These are phyloP conservation scores for Myathropa florea DNA, from an alignment of 2,888 invertebrate genomes.

Conservation along the genomic window DNA sequence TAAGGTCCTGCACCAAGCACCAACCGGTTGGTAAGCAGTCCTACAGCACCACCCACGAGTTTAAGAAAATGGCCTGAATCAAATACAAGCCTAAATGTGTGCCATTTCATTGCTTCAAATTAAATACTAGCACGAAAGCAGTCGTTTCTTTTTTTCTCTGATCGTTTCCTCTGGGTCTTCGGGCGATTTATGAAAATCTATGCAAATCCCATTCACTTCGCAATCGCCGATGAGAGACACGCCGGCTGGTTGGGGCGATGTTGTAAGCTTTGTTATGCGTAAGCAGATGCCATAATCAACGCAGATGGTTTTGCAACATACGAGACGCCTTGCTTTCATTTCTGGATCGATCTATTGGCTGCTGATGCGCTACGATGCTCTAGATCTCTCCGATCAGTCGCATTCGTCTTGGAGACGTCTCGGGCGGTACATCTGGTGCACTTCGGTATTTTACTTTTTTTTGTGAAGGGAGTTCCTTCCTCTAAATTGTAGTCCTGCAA, in stretches of 20 bases:
- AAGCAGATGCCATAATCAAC: background rate
- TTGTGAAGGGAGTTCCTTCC: too few species aligned
- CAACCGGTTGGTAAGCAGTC: conserved; percentile 25
- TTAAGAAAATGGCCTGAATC: too few species aligned
- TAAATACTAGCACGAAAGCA: background rate
- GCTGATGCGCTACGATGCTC: background rate
- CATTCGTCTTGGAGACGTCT: background rate
- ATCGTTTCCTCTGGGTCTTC: background rate
- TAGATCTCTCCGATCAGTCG: background rate
- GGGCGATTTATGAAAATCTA: conserved; percentile 16
- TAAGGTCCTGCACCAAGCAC: conserved; percentile 28
- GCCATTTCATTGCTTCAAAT: background rate
- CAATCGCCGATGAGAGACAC: background rate
- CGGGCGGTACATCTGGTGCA: background rate
- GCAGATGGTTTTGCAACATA: background rate
- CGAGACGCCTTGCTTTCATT: background rate
- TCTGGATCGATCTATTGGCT: background rate
- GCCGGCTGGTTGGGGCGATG: background rate
- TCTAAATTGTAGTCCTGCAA: too few species aligned
- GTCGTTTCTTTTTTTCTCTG: background rate
- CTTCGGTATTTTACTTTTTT: background rate
- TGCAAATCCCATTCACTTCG: background rate
- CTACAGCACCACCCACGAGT: too few species aligned
- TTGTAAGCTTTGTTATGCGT: background rate
- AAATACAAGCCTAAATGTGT: too few species aligned